Percentiles rank a stretch among this genome's conserved stretches.
Evolutionary conservation across 2,888 invertebrate species (phyloP).

Genomic region (Macrophya alboannulata): DNA sequence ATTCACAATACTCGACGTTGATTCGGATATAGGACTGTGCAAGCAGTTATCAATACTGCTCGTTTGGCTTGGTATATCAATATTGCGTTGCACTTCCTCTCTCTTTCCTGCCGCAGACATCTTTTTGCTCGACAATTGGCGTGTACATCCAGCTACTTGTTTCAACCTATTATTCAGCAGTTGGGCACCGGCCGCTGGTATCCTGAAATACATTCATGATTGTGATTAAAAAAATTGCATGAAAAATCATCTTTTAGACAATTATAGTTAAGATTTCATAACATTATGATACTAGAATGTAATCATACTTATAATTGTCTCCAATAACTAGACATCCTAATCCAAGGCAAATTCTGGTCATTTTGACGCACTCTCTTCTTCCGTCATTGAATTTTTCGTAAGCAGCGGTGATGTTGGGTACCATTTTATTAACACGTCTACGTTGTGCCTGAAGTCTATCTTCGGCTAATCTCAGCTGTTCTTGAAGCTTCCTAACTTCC

Average conservation of each 20-base stretch:
- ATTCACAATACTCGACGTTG: conserved; percentile 58
- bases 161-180: conserved; percentile 73
- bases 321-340: conserved; percentile 73
- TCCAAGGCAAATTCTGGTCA: conserved; percentile 74
- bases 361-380: conserved; percentile 73
- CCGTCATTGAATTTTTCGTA: conserved; percentile 73
- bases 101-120: not conserved
- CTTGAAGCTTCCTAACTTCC: conserved; percentile 73
- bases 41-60: not conserved
- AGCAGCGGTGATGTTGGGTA: conserved; percentile 70
- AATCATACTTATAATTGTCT: conserved; percentile 74
- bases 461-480: conserved; percentile 73
- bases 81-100: not conserved
- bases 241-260: not conserved
- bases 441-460: conserved; percentile 72
- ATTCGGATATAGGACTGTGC: not conserved
- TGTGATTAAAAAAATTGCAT: not conserved
- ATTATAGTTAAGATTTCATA: not conserved
- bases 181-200: conserved; percentile 74
- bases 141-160: conserved; percentile 74
- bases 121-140: conserved; percentile 71
- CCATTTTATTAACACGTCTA: conserved; percentile 70
- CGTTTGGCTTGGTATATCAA: not conserved
- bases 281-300: not conserved
- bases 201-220: conserved; percentile 68